Evolutionary conservation across 2,888 invertebrate species (phyloP), one percentile per base, ranked within the genome.

Genomic region (Drosophila hamatofila): DNA sequence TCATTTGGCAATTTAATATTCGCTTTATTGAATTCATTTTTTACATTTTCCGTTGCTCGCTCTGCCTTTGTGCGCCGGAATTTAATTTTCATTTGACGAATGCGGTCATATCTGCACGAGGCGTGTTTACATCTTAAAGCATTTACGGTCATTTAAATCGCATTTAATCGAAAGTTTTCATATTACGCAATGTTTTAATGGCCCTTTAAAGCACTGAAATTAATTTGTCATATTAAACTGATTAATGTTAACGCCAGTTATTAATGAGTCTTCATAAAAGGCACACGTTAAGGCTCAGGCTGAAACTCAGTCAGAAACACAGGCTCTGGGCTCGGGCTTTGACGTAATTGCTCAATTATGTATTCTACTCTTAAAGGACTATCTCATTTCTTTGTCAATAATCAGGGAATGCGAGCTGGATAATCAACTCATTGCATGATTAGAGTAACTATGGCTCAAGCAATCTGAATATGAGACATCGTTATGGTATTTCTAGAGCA

Each of bases 171-270:
- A 25, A 33, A 49, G 9, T 37, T 64, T 37, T 27, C 21, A 39
- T 33, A 25, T 16, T 23, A 42, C 27, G 27, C n/a, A 21, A 37
- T 39, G 21, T 55, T n/a, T n/a, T 12, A 21, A 9, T 4, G 39
- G 30, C 35, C 37, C 46, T 75, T 73, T 67, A 61, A 72, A 63
- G 42, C 42, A 18, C 41, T 54, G 55, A 44, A 72, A 75, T 84
- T 81, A 88, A 86, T 86, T 83, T 79, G 86, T 75, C 65, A 84
- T 83, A 81, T 86, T 81, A 83, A 81, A 70, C 88, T 79, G 88
- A 88, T 86, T 75, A 86, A 84, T 88, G 86, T 51, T 27, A 14
- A 66, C 46, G 68, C 48, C 70, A 52, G 65, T 81, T 79, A 84
- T 84, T 81, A 81, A 84, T 88, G 84, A 42, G 33, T 25, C 9